These are phyloP conservation scores for Murina feae DNA, from an alignment of 2,113 vertebrate genomes.

Conservation along the genomic window DNA sequence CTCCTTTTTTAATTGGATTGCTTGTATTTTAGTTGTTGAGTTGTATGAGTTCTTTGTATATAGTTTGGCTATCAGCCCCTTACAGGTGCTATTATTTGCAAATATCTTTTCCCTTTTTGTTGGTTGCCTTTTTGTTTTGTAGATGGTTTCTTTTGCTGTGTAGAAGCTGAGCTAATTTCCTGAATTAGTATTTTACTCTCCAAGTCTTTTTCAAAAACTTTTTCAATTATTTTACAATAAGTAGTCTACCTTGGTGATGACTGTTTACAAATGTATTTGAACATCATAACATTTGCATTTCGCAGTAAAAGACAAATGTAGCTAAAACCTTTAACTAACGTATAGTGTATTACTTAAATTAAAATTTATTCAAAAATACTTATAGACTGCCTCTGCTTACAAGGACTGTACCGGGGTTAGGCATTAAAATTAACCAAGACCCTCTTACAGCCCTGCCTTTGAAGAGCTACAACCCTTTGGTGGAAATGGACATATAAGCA, in stretches of 20 bases:
- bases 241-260: not conserved
- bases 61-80: not conserved
- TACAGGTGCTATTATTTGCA: not conserved
- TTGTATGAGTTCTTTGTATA: not conserved
- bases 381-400: not conserved
- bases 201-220: slow-evolving; percentile 1
- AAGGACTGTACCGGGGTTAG: not conserved
- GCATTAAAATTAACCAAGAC: slow-evolving; percentile 23
- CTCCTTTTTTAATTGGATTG: not conserved
- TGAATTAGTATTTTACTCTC: slow-evolving; percentile 11
- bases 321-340: slow-evolving; percentile 9
- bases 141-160: not conserved
- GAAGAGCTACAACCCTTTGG: not conserved
- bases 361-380: not conserved
- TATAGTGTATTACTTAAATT: not conserved
- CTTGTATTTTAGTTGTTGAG: not conserved
- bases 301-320: slow-evolving; percentile 6
- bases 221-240: slow-evolving; percentile 1
- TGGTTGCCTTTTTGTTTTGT: not conserved
- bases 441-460: not conserved
- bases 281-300: slow-evolving; percentile 26
- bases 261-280: slow-evolving; percentile 13
- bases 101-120: not conserved
- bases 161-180: not conserved
- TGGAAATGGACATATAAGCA: not conserved